Base-by-base conservation (phyloP, 2,113 vertebrate genomes). In the Malaclemys terrapin region DNA sequence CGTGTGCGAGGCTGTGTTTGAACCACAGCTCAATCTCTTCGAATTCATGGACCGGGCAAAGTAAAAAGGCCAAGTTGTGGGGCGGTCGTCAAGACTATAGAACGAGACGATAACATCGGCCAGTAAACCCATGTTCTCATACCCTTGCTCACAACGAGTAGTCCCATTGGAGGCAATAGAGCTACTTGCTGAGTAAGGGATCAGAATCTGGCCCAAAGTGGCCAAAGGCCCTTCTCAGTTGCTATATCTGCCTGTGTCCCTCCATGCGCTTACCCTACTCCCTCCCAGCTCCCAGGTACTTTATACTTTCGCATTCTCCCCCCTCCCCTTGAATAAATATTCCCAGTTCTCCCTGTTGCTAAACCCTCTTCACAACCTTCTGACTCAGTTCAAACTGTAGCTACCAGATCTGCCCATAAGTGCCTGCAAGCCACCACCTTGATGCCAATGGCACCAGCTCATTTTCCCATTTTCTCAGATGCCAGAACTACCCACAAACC, bases 391-490 rank as follows among this genome's bases (percentile, higher is more conserved):
- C 85, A 90, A 79, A 79, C 92, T 84, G 0, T 38, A 35, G 31
- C 85, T 89, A 86, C 89, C 75, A 22, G 17, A 88, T 82, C 62
- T 0, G 1, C 89, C 91, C 79, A 24, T 57, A 25, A 0, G 93
- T 88, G 95, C 87, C 96, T 88, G 62, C 72, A 76, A 80, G 80
- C 93, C 84, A 84, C 90, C 85, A 54, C 0, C 3, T 80, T 49
- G 82, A 93, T 96, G 96, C 94, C 96, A 96, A 94, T 96, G 97
- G 93, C 94, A 95, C 88, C 54, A 59, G 94, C 93, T 69, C 92
- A 96, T 96, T 96, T 56, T 42, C 93, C 92, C 84, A 94, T 49
- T 96, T 89, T 88, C 69, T 96, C 85, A 84, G 94, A 85, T 96
- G 62, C 95, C 87, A 85, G 8, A 72, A 85, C 95, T 95, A 90